phyloP scores from a whole-genome alignment of 2,888 invertebrate genomes.

The Heliconius hortense region DNA sequence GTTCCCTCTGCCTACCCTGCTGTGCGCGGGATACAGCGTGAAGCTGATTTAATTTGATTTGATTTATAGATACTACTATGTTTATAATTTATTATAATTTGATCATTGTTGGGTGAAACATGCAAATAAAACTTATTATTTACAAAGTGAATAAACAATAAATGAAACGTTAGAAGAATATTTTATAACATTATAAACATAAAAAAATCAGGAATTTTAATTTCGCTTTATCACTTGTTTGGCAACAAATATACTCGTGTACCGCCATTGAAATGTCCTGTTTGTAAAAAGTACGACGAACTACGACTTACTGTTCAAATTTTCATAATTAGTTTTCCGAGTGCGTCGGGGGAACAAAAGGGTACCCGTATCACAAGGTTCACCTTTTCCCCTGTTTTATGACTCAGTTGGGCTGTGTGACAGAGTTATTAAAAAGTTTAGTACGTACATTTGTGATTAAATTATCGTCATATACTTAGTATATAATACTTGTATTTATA shows the following conservation, averaged over 20 bases:
- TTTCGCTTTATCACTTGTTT: constrained; percentile 12
- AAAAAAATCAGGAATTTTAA: background rate
- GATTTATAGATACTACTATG: no score
- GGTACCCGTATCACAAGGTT: constrained; percentile 37
- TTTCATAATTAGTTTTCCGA: constrained; percentile 42
- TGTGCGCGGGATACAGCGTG: no score
- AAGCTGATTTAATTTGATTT: no score
- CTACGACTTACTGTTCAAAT: constrained; percentile 31
- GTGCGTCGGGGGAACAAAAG: constrained; percentile 39
- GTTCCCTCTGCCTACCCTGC: no score
- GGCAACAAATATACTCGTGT: constrained; percentile 9
- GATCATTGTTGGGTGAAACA: no score
- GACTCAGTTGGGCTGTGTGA: constrained; percentile 41
- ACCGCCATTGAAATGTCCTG: constrained; percentile 18
- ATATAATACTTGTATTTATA: background rate
- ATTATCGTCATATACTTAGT: constrained; percentile 7
- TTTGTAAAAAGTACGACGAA: constrained; percentile 21
- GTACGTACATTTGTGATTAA: constrained; percentile 20
- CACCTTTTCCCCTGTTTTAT: constrained; percentile 42
- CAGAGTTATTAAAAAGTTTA: constrained; percentile 42
- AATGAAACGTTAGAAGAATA: background rate
- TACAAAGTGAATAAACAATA: no score
- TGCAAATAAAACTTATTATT: no score
- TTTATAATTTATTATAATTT: no score
- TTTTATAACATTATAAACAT: background rate